A percentile compares a stretch with the other conserved stretches of the same genome.
These are phyloP conservation scores for Leptinotarsa texana DNA, from an alignment of 1,140 invertebrate genomes.

Conservation along the genomic window DNA sequence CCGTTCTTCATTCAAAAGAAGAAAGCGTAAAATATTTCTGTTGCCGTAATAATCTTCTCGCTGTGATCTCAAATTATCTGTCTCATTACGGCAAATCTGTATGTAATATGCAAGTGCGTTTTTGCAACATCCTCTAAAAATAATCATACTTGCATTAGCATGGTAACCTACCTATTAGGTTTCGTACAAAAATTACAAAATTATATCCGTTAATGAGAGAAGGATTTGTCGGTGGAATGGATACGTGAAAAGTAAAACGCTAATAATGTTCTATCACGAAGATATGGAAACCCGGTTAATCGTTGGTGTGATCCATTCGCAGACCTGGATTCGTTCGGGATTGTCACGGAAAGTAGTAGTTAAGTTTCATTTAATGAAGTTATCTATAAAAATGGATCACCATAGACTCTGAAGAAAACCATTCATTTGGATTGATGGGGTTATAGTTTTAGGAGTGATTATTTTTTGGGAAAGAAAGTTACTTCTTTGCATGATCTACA, in stretches of 20 bases:
- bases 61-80: neutral
- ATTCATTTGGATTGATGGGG: no score
- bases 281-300: neutral
- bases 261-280: neutral
- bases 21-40: no score
- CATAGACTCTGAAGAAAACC: no score
- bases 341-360: no score
- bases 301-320: no score
- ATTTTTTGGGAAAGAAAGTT: no score
- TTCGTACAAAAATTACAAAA: neutral
- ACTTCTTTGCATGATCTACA: no score
- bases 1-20: no score
- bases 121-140: constrained; percentile 4
- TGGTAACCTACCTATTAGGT: neutral
- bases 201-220: neutral
- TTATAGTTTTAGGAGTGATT: no score
- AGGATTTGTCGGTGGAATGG: neutral
- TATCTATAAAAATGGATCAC: no score
- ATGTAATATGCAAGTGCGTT: neutral
- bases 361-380: no score
- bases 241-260: neutral
- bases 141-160: neutral
- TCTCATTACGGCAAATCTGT: constrained; percentile 1
- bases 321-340: no score
- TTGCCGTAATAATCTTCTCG: neutral